Evolutionary conservation across 1,140 invertebrate genomes (phyloP), one percentile per base, ranked within the genome.

Genomic region (Drosophila tsacasi): DNA sequence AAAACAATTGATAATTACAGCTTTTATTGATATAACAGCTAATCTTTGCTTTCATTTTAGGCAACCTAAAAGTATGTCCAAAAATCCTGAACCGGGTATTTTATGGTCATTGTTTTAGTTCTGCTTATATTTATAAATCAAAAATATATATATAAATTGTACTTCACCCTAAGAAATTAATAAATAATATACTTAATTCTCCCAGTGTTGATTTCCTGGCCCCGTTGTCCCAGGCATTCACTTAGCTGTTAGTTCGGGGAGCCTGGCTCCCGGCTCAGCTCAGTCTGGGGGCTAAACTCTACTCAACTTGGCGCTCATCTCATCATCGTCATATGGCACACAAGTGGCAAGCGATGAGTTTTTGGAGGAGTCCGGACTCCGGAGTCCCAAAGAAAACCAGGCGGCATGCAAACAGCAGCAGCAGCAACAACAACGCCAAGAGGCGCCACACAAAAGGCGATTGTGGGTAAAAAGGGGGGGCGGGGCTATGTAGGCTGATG

Each of bases 371-470:
- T 52, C 27, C 50, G 25, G 25, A 27, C 15, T 46, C 79, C 67
- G 25, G 25, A 30, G 25, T 46, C 79, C 67, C 69, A 66, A 78
- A 76, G 72, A 69, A 63, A 75, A 30, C 40, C 57, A 62, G 64
- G 76, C 76, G 65, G 74, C 63, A 81, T 73, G 69, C 69, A 81
- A 76, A 46, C 76, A 52, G 47, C 58, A 65, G 42, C 57, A 74
- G 35, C 37, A 35, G 30, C 50, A 67, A 21, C 58, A 67, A 50
- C 57, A 23, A 55, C 63, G 75, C 50, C 80, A 71, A 63, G 55
- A 57, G 69, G 49, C 68, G 71, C 55, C 46, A 81, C 55, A 85
- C 82, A 84, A 83, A 83, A 83, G 81, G 82, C 81, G 55, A 54
- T 67, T 76, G 81, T 84, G 52, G 81, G 61, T 23, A 69, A 37